Base-by-base conservation (phyloP, 2,888 invertebrate genomes). In the Mimas tiliae region DNA sequence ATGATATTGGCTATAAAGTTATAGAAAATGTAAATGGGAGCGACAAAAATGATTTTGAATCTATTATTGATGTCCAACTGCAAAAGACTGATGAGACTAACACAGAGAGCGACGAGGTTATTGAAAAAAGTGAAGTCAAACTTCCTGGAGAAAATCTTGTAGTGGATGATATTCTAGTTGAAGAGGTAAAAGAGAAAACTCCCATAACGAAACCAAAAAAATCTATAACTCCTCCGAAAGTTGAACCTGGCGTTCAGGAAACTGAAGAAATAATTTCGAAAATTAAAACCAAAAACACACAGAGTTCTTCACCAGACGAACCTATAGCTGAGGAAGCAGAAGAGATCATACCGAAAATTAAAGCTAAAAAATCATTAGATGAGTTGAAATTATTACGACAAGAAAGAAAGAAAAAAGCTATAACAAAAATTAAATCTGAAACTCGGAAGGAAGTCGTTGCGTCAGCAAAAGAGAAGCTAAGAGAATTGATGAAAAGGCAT, bases 381-480 rank as follows among this genome's bases (percentile, higher is more conserved):
- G 89, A 92, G 9, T 63, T 88, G 42, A 91, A 88, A 73, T 68
- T 68, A 6, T 73, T 86, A 27, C 83, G 90, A 76, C 83, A 86
- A 74, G 91, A 91, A 71, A 83, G 86, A 70, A 93, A 92, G 74
- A 87, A 81, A 72, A 93, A 86, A 80, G 91, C 91, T 1, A 90
- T 92, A 67, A 87, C 82, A 47, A 93, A 93, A 85, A 93, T 93
- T 63, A 93, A 93, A 83, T 82, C 86, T 0, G 93, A 93, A 83
- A 92, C 93, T 21, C 86, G 91, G 19, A 90, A 83, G 74, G 91
- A 93, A 79, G 90, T 94, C 34, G 87, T 92, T 1, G 93, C 91
- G 16, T 94, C 94, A 50, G 93, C 94, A 1, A 94, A 93, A 83
- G 93, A 93, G 70, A 94, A 93, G 76, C 77, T 94, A 34, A 91